Percentiles rank a stretch among this genome's conserved stretches.
Conservation (phyloP, 2,888 invertebrate genomes). For the Chaetoderma sp. region DNA sequence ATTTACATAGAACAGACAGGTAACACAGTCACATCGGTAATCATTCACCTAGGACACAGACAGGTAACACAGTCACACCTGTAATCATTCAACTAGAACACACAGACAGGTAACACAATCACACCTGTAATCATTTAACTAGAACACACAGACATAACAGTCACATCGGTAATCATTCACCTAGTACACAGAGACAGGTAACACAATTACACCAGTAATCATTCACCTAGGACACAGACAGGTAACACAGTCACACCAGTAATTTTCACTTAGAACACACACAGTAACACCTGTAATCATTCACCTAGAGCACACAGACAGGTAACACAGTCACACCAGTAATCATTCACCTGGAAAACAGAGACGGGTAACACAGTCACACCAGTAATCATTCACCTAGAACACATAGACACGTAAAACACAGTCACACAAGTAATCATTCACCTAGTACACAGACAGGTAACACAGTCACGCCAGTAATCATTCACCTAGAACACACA, state of each 20-base stretch:
- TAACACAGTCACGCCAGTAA: constrained; percentile 41
- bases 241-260: neutral
- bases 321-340: neutral
- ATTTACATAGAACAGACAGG: constrained; percentile 40
- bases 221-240: constrained; percentile 22
- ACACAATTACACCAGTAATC: constrained; percentile 38
- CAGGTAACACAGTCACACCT: neutral
- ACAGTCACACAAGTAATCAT: neutral
- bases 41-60: too few species aligned
- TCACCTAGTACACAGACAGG: constrained; percentile 22
- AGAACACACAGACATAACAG: constrained; percentile 33
- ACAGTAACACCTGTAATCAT: constrained; percentile 36
- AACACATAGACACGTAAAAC: constrained; percentile 11
- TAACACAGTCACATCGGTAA: constrained; percentile 22
- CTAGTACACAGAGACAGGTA: constrained; percentile 26
- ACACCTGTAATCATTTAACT: constrained; percentile 6
- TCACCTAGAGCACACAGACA: constrained; percentile 18
- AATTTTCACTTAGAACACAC: constrained; percentile 15
- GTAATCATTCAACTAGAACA: constrained; percentile 13
- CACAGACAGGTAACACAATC: constrained; percentile 5
- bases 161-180: constrained; percentile 26
- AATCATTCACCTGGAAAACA: constrained; percentile 1
- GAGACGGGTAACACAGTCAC: constrained; percentile 40
- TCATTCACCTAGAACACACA: constrained; percentile 44
- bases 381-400: constrained; percentile 24